Base-by-base conservation (phyloP, 2,797 vertebrate species). In the Leucoraja ocellata region DNA sequence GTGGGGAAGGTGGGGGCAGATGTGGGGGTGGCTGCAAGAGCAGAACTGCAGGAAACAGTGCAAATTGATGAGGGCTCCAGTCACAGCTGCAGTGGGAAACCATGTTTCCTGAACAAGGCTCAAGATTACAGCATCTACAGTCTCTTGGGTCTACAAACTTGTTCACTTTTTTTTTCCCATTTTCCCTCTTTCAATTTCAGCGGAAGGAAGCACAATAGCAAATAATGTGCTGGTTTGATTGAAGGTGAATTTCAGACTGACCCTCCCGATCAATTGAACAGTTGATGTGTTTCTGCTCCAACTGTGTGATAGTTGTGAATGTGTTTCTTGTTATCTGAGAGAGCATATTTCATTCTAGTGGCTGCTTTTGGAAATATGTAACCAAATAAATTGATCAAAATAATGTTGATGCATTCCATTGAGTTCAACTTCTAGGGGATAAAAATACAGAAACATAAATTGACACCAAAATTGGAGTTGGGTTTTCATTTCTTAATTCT, bases 381-480 rank as follows among this genome's bases (percentile, higher is more conserved):
- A 86, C 61, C n/a, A 4, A 16, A 32, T 61, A 63, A 28, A 39
- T 91, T 91, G 68, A 73, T 91, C 21, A 91, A 73, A 91, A 91
- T 91, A 91, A 91, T 39, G 25, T 32, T 74, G 32, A 7, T 68
- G 32, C 68, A 21, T 71, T 65, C 18, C 68, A 91, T 46, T 32
- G 13, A 91, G 36, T 91, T 91, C 23, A 11, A 21, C 18, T 71
- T 91, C 39, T 46, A 25, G 18, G 65, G 21, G 21, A 91, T 54
- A 54, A 68, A 71, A 71, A 71, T 91, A 91, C 2, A 4, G 73
- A 21, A 25, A 39, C 23, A 23, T 73, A 91, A 91, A 91, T 90
- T 90, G 61, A 61, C 25, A 86, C 28, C 61, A 61, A 86, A 86
- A 86, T 91, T 91, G 65, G 86, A 91, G 71, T 91, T 91, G 61